Base-by-base conservation (phyloP, 2,113 vertebrate genomes). In the Erinaceus europaeus region DNA sequence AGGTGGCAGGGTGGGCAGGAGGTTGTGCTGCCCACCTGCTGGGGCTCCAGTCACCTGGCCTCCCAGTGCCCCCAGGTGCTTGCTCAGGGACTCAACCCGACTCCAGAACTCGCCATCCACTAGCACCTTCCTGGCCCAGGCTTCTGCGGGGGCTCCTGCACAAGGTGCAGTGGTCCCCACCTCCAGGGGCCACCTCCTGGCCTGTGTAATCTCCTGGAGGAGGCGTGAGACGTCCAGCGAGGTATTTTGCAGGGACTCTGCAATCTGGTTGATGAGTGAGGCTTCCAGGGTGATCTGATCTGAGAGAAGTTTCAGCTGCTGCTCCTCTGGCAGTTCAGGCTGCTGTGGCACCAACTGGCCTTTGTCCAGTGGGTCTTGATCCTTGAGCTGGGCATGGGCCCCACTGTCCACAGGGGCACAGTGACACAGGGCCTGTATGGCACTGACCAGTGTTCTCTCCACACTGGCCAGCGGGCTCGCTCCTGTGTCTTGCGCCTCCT, bases 251-350 rank as follows among this genome's bases (percentile, higher is more conserved):
- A 99, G 87, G 53, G 98, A 98, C 80, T 98, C 97, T 3, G 98
- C 98, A 96, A 99, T 98, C 57, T 98, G 98, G 93, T 96, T 97
- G 79, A 99, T 97, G 92, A 99, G 96, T 1, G 97, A 93, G 1
- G 98, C 98, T 94, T 99, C 98, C 91, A 98, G 98, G 2, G 97
- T 96, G 71, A 99, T 96, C 9, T 97, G 98, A 91, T 98, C 97
- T 38, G 98, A 97, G 89, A 99, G 98, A 61, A 97, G 93, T 21
- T 96, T 97, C 68, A 98, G 44, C 29, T 97, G 97, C 29, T 98
- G 57, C 20, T 96, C 89, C 6, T 97, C 96, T 5, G 95, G 93
- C 88, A 93, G 29, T 67, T 94, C 91, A 0, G 5, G 91, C 91
- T 0, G 82, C 34, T 32, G 79, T 18, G 62, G 78, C 32, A 69